Base-by-base conservation (phyloP, 2,113 vertebrate genomes). In the Taurulus bubalis region DNA sequence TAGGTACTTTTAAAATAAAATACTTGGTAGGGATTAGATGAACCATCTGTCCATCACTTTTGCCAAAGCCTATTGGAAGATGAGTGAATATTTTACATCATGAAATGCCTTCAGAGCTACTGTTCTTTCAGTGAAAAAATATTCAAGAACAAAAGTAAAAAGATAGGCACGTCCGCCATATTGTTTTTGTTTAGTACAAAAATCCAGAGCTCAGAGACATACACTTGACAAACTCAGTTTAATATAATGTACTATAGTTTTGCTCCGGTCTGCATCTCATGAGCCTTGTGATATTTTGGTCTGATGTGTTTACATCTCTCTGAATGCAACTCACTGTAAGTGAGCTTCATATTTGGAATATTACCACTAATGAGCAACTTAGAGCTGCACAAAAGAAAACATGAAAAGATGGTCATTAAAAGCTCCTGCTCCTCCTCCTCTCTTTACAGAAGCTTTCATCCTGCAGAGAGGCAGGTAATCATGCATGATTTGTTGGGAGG, bases 321-420 rank as follows among this genome's bases (percentile, higher is more conserved):
- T 71, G 3, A 24, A 22, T 10, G 45, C 8, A 60, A 36, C 32
- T 66, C 24, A 14, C 24, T 16, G 36, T 0, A 20, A 65, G 22
- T 53, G 3, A 38, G 34, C 69, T 62, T 65, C 69, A 79, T 53
- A 53, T 69, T 87, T 69, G 68, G 7, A 77, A 84, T 74, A 60
- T 79, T 36, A 51, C 42, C 24, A 9, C 58, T 87, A 85, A 87
- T 80, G 66, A 89, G 71, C 28, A 32, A 30, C 53, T 6, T 14
- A 15, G 28, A 79, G 69, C 34, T 6, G 34, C 42, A 64, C 18
- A 6, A 71, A 71, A 62, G 28, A 55, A 75, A 80, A 79, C 38
- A 47, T 2, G 20, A 82, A 53, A 73, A 4, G 30, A 16, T 24
- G 62, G 68, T 65, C 72, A 77, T 88, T 84, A 82, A 58, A 30